Evolutionary conservation across 2,113 vertebrate species (phyloP).

Genomic region (Saccopteryx leptura): DNA sequence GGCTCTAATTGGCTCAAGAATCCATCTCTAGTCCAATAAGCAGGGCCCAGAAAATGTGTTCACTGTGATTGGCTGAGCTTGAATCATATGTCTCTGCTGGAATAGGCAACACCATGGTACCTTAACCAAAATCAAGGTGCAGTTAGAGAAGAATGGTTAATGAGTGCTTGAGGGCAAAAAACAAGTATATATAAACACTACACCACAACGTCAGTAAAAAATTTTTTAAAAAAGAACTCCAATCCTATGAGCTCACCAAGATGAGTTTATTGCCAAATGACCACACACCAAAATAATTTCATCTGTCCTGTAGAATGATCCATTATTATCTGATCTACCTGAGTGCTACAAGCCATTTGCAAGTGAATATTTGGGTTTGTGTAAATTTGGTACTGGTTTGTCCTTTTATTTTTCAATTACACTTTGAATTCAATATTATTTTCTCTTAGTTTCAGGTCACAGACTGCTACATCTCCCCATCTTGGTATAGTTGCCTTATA

Average conservation of each 20-base stretch:
- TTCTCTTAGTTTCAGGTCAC: too few relatives aligned
- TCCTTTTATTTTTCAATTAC: conserved; percentile 31
- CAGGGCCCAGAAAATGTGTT: neutral
- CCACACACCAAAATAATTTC: neutral
- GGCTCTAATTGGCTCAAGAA: neutral
- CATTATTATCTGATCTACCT: neutral
- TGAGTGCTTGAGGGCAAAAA: neutral
- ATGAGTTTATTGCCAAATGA: neutral
- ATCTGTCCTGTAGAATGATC: neutral
- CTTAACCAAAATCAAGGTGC: neutral
- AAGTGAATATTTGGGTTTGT: neutral
- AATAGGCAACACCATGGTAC: neutral
- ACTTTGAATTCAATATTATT: too few relatives aligned
- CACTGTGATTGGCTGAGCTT: neutral
- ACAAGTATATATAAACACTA: neutral
- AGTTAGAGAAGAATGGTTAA: neutral
- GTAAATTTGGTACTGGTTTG: neutral
- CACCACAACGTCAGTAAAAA: neutral
- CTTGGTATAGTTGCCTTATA: too few relatives aligned
- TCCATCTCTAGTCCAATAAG: neutral
- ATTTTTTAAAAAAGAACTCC: conserved; percentile 9
- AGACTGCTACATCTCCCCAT: too few relatives aligned
- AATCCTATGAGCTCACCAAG: neutral
- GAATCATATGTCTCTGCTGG: neutral
- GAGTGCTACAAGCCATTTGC: neutral